These are phyloP conservation scores for Pristis pectinata DNA, from an alignment of 2,797 vertebrate genomes.

Conservation along the genomic window DNA sequence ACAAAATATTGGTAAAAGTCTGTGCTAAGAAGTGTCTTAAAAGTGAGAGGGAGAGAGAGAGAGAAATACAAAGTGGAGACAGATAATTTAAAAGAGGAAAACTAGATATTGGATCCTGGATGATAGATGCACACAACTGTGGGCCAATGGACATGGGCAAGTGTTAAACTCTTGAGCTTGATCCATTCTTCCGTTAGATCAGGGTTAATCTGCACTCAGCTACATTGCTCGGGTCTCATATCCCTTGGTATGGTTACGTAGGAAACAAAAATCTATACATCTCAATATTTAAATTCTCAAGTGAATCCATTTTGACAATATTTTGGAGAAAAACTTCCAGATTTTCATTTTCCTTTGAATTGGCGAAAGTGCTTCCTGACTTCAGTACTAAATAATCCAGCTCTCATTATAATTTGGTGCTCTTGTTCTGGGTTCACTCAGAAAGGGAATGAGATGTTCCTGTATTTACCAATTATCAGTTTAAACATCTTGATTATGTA, in stretches of 20 bases:
- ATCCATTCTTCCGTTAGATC: background rate
- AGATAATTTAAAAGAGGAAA: background rate
- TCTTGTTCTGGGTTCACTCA: background rate
- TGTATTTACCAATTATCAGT: too few species aligned
- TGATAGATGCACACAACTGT: background rate
- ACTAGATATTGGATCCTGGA: background rate
- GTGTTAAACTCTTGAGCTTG: background rate
- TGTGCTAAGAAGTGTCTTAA: background rate
- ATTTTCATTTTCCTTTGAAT: background rate
- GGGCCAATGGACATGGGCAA: background rate
- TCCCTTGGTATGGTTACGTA: background rate
- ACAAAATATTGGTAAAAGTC: background rate
- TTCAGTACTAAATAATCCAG: background rate
- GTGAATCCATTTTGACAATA: background rate
- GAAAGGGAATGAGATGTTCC: background rate
- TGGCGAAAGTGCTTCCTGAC: background rate
- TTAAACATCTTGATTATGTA: too few species aligned
- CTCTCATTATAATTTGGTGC: background rate
- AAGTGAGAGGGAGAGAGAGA: too few species aligned
- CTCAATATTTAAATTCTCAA: background rate
- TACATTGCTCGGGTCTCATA: background rate
- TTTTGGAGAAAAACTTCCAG: background rate
- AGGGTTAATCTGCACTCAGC: background rate
- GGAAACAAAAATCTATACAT: background rate
- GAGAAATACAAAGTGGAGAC: background rate